Base-by-base conservation (phyloP, 2,888 invertebrate species). In the Agrochola macilenta region DNA sequence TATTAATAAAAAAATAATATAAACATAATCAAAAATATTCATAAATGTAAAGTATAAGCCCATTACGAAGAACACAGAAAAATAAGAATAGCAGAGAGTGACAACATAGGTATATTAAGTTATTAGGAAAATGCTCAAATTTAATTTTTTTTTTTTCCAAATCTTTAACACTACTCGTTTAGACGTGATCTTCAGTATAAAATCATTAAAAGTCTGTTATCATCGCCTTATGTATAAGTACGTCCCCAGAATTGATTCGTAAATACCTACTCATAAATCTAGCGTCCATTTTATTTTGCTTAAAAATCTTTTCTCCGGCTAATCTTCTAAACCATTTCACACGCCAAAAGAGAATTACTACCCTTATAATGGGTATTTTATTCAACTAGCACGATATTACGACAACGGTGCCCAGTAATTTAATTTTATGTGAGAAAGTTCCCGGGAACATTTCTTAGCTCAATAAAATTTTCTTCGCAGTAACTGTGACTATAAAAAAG, bases 331-430 rank as follows among this genome's bases (percentile, higher is more conserved):
- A 52, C 64, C 71, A 81, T 80, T 78, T 66, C 61, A 85, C 74
- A 75, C 75, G 76, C 49, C 70, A 88, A 78, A 80, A 68, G 61
- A 80, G 58, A 78, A 81, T 88, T 64, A 83, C 49, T 77, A 11
- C 68, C n/a, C 46, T 66, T 61, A 61, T 77, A 83, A 88, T 86
- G 74, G 78, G 11, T 23, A 75, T 79, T 86, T 88, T 78, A 86
- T 86, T 88, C 75, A 86, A 88, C 78, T 76, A 83, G 65, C 76
- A 75, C 73, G 58, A 69, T 58, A 68, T 35, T 35, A 68, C 60
- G 64, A 57, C 74, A 82, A 81, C 63, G 46, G 64, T 75, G 57
- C 57, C 68, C 61, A 58, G 78, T 75, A 80, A 81, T 83, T 86
- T 80, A 80, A 83, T 86, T 80, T 86, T 43, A 83, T 73, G 74